phyloP scores from a whole-genome alignment of 2,113 vertebrate genomes.

The Vombatus ursinus region DNA sequence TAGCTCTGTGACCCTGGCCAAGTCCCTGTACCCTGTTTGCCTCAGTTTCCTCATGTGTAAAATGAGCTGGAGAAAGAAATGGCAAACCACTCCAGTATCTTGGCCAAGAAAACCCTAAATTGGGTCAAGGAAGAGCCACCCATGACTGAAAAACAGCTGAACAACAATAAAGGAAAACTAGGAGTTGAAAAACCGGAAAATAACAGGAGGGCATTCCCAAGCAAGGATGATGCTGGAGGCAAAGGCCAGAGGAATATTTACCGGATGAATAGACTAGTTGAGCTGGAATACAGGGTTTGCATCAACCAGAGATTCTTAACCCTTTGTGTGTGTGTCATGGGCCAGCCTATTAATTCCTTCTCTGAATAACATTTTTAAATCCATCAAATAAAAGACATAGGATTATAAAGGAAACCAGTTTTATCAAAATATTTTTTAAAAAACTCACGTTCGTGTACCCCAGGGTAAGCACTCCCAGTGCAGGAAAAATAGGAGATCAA shows the following conservation, averaged over 20 bases:
- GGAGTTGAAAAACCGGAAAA: neutral
- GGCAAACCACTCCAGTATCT: neutral
- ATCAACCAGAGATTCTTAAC: neutral
- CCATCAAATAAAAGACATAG: neutral
- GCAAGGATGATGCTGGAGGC: neutral
- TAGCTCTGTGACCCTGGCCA: neutral
- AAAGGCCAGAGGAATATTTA: neutral
- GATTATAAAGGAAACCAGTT: neutral
- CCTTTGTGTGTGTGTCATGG: neutral
- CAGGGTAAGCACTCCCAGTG: neutral
- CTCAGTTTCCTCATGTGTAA: neutral
- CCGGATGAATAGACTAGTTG: neutral
- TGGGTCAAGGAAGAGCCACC: neutral
- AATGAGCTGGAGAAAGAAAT: neutral
- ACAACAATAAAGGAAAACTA: neutral
- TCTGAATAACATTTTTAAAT: neutral
- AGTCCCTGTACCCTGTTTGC: neutral
- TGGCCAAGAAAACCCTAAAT: neutral
- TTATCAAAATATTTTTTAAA: neutral
- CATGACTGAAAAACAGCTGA: neutral
- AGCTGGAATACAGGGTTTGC: neutral
- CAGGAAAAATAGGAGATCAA: constrained; percentile 12
- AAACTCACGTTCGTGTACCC: neutral
- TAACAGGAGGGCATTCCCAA: neutral
- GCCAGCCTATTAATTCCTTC: neutral